Evolutionary conservation across 2,113 vertebrate species (phyloP).

Genomic region (Regulus satrapa): DNA sequence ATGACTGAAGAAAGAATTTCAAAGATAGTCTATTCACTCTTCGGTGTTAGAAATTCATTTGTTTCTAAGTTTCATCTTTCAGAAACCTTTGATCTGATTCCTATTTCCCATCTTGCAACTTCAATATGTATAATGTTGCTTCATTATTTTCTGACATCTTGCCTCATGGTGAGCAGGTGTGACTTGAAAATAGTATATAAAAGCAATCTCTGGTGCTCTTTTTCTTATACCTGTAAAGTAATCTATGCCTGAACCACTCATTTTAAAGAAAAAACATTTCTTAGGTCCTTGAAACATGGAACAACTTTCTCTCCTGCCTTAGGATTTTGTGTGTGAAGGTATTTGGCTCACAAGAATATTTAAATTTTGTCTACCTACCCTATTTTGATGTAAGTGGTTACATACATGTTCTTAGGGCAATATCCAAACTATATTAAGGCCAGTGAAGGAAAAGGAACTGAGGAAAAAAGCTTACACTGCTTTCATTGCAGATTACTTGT

Average conservation of each 20-base stretch:
- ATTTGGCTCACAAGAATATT: not conserved
- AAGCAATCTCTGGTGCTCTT: conserved; percentile 53
- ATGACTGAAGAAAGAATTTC: conserved; percentile 11
- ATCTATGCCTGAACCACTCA: conserved; percentile 24
- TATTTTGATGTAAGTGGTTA: not conserved
- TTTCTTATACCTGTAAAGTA: conserved; percentile 15
- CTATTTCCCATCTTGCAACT: conserved; percentile 56
- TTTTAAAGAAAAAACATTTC: conserved; percentile 17
- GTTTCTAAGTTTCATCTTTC: conserved; percentile 62
- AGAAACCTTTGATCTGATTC: conserved; percentile 69
- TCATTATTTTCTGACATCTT: conserved; percentile 75
- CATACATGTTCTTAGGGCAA: not conserved
- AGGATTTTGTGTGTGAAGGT: not conserved
- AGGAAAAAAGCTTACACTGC: not conserved
- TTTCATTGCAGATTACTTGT: not conserved
- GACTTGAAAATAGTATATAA: conserved; percentile 64
- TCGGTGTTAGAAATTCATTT: conserved; percentile 57
- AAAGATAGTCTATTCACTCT: not conserved
- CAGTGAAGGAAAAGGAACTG: not conserved
- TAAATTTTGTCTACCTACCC: not conserved
- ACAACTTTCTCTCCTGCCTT: not conserved
- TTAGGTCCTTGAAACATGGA: not conserved
- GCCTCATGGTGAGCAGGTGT: conserved; percentile 59
- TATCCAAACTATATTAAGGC: not conserved
- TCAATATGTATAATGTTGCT: conserved; percentile 60